These are phyloP conservation scores for Luffia ferchaultella DNA, from an alignment of 2,888 invertebrate genomes.

Conservation along the genomic window DNA sequence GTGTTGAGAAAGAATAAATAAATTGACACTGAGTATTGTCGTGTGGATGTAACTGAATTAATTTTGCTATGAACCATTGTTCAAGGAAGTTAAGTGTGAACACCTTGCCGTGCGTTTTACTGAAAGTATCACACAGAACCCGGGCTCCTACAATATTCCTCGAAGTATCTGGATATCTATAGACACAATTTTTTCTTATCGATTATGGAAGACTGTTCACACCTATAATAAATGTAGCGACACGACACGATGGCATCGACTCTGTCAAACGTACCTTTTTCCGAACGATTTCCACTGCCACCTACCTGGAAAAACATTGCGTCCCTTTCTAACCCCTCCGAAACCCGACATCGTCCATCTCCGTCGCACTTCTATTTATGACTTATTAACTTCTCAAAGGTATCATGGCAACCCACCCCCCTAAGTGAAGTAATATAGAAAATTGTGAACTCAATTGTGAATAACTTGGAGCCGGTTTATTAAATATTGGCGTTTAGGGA, in stretches of 20 bases:
- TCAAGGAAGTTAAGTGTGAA: too few species aligned
- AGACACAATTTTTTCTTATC: too few species aligned
- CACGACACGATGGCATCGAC: slow-evolving; percentile 37
- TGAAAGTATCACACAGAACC: too few species aligned
- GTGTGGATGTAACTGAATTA: too few species aligned
- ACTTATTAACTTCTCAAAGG: slow-evolving; percentile 64
- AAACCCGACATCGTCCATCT: slow-evolving; percentile 12
- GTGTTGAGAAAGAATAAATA: too few species aligned
- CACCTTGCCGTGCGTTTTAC: too few species aligned
- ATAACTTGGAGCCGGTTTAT: slow-evolving; percentile 50
- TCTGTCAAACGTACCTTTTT: slow-evolving; percentile 48
- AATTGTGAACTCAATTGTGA: slow-evolving; percentile 54
- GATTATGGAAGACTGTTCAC: background rate
- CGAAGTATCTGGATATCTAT: too few species aligned
- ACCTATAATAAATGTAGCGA: slow-evolving; percentile 24
- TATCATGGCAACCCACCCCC: slow-evolving; percentile 51
- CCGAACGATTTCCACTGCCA: slow-evolving; percentile 54
- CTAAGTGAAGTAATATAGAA: slow-evolving; percentile 52
- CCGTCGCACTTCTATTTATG: slow-evolving; percentile 52
- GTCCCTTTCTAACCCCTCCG: slow-evolving; percentile 27
- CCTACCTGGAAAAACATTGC: slow-evolving; percentile 36
- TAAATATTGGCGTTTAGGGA: slow-evolving; percentile 29
- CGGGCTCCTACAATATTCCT: too few species aligned
- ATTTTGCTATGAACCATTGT: too few species aligned
- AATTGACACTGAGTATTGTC: too few species aligned